Conservation (phyloP, 1,140 invertebrate genomes). For the Nomia melanderi region DNA sequence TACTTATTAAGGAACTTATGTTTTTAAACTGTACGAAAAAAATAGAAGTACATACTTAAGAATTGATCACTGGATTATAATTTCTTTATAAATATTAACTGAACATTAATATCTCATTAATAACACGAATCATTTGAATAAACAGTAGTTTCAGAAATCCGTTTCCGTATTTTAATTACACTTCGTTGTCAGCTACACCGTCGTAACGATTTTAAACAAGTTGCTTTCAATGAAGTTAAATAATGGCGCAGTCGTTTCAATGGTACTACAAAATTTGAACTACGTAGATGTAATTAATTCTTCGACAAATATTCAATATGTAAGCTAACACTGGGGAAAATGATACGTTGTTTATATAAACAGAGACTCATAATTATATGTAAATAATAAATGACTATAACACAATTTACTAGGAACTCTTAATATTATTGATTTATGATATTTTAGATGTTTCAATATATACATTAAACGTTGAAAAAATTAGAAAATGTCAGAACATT, state of each 20-base stretch:
- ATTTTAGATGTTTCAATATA: no score
- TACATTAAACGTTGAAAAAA: no score
- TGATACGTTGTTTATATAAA: background rate
- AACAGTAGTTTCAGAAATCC: background rate
- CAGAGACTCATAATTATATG: background rate
- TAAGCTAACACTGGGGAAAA: background rate
- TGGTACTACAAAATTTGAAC: background rate
- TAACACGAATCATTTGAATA: background rate
- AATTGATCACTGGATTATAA: no score
- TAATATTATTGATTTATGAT: no score
- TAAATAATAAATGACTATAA: background rate
- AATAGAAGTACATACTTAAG: no score
- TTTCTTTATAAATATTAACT: no score
- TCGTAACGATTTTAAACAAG: background rate
- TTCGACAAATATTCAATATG: background rate
- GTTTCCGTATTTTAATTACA: background rate
- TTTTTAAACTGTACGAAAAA: no score
- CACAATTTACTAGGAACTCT: background rate
- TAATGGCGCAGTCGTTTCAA: background rate
- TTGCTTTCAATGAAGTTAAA: background rate
- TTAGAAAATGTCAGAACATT: no score
- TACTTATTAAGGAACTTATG: no score
- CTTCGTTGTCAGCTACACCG: background rate
- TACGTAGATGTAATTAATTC: background rate
- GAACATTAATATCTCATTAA: no score